These are phyloP conservation scores for Acromyrmex charruanus DNA, from an alignment of 1,140 invertebrate species.

Conservation along the genomic window DNA sequence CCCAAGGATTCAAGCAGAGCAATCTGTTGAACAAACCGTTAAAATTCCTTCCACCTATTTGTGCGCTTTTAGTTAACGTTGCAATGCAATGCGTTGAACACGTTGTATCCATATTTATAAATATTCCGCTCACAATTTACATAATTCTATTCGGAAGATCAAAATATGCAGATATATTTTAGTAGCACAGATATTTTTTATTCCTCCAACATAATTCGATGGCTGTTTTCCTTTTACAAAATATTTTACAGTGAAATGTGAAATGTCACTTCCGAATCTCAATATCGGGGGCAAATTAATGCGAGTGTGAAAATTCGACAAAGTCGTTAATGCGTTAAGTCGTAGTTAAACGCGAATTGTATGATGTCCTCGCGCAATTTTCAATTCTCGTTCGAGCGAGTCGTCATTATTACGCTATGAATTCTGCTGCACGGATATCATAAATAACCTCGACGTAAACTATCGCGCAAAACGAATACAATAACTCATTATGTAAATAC, in stretches of 20 bases:
- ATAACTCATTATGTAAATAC: slow-evolving; percentile 47
- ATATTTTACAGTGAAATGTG: background rate
- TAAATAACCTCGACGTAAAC: slow-evolving; percentile 33
- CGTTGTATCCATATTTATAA: slow-evolving; percentile 57
- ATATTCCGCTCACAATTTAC: slow-evolving; percentile 69
- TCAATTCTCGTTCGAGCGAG: slow-evolving; percentile 1
- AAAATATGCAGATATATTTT: slow-evolving; percentile 51
- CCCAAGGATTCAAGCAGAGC: slow-evolving; percentile 63
- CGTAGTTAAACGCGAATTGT: slow-evolving; percentile 30
- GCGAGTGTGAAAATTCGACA: slow-evolving; percentile 26
- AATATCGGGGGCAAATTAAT: slow-evolving; percentile 3
- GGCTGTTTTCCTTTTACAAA: background rate
- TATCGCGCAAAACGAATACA: slow-evolving; percentile 42
- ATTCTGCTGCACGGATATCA: background rate
- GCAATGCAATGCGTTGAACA: background rate
- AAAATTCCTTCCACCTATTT: slow-evolving; percentile 40
- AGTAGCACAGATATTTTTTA: slow-evolving; percentile 50
- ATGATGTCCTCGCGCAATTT: slow-evolving; percentile 13
- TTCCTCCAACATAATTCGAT: background rate
- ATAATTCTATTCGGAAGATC: slow-evolving; percentile 62
- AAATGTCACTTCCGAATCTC: background rate
- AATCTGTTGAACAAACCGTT: slow-evolving; percentile 35
- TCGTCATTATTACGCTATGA: slow-evolving; percentile 17
- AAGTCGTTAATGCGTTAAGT: background rate
- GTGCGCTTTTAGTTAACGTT: slow-evolving; percentile 39